phyloP scores from a whole-genome alignment of 2,113 vertebrate genomes.

The Hucho hucho region DNA sequence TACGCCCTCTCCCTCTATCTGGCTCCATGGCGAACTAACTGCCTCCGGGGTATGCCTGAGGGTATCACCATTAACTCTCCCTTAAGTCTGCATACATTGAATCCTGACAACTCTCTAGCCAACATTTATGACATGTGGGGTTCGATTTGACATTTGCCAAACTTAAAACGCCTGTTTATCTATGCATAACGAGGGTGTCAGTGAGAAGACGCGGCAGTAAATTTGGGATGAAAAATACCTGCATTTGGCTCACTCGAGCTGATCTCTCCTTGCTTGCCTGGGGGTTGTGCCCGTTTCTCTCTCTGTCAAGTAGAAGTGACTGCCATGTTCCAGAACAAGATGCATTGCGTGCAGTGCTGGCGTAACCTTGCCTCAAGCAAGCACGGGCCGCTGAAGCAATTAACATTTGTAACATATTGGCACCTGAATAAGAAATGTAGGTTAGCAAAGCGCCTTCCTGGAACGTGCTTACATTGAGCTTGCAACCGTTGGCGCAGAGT shows the following conservation, averaged over 20 bases:
- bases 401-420: slow-evolving; percentile 14
- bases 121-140: not conserved
- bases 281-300: not conserved
- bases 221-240: not conserved
- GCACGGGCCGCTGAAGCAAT: slow-evolving; percentile 2
- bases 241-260: not conserved
- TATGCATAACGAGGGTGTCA: not conserved
- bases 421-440: slow-evolving; percentile 1
- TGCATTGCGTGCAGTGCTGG: not conserved
- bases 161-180: not conserved
- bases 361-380: not conserved
- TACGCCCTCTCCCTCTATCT: not conserved
- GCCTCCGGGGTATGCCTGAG: no score
- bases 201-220: not conserved
- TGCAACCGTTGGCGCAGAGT: slow-evolving; percentile 4
- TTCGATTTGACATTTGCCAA: not conserved
- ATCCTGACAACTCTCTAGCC: not conserved
- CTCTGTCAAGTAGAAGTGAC: not conserved
- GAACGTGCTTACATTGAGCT: slow-evolving; percentile 19
- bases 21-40: not conserved
- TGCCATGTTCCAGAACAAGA: not conserved
- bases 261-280: not conserved
- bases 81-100: not conserved
- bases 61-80: not conserved
- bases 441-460: slow-evolving; percentile 1